phyloP scores from a whole-genome alignment of 2,113 vertebrate genomes.

The Typhlomys cinereus region DNA sequence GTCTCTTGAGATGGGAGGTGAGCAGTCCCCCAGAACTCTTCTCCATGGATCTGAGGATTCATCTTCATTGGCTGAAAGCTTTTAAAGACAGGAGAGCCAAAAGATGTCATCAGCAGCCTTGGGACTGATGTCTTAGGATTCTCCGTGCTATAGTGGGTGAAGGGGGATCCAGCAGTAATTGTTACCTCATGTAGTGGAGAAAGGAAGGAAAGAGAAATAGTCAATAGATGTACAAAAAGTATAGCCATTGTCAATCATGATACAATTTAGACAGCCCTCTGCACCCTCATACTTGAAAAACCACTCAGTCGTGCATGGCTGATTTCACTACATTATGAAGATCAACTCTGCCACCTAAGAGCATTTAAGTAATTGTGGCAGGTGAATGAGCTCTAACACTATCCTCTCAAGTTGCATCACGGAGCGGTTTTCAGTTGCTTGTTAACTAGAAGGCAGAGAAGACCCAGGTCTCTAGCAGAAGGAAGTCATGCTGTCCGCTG shows the following conservation, averaged over 20 bases:
- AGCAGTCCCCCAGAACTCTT: not conserved
- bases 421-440: not conserved
- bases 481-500: not conserved
- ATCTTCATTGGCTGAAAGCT: not conserved
- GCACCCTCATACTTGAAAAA: not conserved
- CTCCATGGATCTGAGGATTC: not conserved
- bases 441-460: not conserved
- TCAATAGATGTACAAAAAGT: not conserved
- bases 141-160: not conserved
- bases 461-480: not conserved
- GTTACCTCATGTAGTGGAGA: not conserved
- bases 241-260: not conserved
- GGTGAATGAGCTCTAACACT: not conserved
- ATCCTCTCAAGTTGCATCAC: not conserved
- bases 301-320: not conserved
- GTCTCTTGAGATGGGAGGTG: no score
- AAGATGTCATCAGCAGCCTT: not conserved
- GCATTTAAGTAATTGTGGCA: constrained; percentile 21
- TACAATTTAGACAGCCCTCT: not conserved
- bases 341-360: not conserved
- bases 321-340: constrained; percentile 46
- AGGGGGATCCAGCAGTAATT: no score
- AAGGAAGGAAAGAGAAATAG: not conserved
- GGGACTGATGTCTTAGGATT: rapidly evolving
- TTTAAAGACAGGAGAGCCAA: not conserved